Conservation (phyloP, 2,888 invertebrate genomes). For the Fissipunctia ypsillon region DNA sequence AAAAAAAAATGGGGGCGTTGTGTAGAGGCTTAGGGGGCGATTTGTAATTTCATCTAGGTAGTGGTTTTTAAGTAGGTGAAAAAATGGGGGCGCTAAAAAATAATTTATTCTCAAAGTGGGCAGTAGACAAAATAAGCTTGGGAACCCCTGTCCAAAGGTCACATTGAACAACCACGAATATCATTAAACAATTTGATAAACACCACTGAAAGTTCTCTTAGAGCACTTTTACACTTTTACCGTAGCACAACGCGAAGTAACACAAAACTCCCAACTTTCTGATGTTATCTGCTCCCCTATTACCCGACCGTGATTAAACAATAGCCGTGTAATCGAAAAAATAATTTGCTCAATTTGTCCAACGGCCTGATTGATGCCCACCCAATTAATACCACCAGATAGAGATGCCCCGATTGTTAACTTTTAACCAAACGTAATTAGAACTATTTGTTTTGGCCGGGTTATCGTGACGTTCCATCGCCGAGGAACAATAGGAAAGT, state of each 20-base stretch:
- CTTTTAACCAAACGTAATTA: conserved; percentile 86
- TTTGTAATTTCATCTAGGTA: too few relatives aligned
- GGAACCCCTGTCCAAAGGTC: too few relatives aligned
- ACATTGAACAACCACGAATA: too few relatives aligned
- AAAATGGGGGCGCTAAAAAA: too few relatives aligned
- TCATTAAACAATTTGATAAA: not conserved
- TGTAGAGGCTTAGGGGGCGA: too few relatives aligned
- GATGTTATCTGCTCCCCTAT: conserved; percentile 83
- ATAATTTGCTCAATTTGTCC: conserved; percentile 88
- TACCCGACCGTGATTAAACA: conserved; percentile 87
- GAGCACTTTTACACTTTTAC: conserved; percentile 14
- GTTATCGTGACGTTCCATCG: conserved; percentile 77
- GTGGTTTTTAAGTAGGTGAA: too few relatives aligned
- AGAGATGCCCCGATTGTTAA: conserved; percentile 85
- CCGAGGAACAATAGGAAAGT: conserved; percentile 85
- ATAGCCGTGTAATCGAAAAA: conserved; percentile 88
- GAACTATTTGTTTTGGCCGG: conserved; percentile 87
- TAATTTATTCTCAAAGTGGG: too few relatives aligned
- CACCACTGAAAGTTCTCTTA: not conserved
- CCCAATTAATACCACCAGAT: conserved; percentile 86
- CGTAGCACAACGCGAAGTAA: conserved; percentile 65
- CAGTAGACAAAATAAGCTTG: too few relatives aligned
- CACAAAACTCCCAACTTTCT: conserved; percentile 65
- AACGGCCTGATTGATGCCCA: conserved; percentile 77
- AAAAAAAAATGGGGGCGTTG: too few relatives aligned